Evolutionary conservation across 2,113 vertebrate species (phyloP).

Genomic region (Pandion haliaetus): DNA sequence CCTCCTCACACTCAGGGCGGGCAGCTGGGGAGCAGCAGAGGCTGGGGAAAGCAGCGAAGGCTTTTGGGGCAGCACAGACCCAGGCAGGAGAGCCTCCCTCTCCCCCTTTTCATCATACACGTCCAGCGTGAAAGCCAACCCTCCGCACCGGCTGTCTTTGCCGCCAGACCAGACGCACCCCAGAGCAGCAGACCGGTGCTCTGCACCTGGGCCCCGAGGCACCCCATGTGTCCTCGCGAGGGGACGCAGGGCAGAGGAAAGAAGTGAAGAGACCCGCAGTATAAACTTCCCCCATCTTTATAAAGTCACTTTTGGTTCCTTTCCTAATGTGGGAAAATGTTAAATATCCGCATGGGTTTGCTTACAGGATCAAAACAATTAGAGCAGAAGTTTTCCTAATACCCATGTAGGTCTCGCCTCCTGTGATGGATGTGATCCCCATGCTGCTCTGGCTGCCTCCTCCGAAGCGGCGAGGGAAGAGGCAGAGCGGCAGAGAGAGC

Average conservation of each 20-base stretch:
- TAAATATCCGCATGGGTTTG: neutral
- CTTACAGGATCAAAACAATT: neutral
- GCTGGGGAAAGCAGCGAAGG: neutral
- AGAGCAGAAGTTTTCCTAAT: accelerated
- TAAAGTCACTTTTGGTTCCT: accelerated
- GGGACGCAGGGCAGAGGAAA: too few relatives aligned
- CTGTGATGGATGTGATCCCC: accelerated
- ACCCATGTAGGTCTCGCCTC: accelerated
- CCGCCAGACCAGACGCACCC: neutral
- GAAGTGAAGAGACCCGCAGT: neutral
- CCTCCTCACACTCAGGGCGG: accelerated
- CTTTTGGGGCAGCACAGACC: neutral
- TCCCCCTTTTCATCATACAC: too few relatives aligned
- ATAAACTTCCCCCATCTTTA: too few relatives aligned
- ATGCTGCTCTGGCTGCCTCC: neutral
- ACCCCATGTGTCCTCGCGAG: neutral
- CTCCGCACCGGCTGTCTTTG: neutral
- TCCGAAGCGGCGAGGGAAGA: neutral
- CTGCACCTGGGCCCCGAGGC: neutral
- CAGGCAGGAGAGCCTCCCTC: neutral
- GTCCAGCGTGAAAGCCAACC: neutral
- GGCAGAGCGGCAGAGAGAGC: neutral
- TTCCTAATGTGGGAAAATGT: neutral
- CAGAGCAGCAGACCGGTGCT: neutral
- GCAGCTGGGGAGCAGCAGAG: neutral